These are phyloP conservation scores for Platycercus adscitus DNA, from an alignment of 2,113 vertebrate genomes.

Conservation along the genomic window DNA sequence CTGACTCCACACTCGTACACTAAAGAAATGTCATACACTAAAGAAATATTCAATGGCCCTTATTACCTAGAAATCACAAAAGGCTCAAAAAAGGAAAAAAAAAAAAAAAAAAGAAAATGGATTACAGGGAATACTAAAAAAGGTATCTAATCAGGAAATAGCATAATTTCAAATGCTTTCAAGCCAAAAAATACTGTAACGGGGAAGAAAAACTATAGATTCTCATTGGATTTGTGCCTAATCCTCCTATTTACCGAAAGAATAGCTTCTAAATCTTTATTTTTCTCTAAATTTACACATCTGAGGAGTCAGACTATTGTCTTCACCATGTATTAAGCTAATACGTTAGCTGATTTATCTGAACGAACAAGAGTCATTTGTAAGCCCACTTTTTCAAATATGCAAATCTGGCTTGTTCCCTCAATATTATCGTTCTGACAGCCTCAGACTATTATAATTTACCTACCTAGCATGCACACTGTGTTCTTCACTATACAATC, in stretches of 20 bases:
- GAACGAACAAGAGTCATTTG: neutral
- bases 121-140: neutral
- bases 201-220: neutral
- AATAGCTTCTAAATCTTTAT: neutral
- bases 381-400: neutral
- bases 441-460: neutral
- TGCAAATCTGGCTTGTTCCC: neutral
- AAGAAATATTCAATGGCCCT: neutral
- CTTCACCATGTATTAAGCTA: neutral
- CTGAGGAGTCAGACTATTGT: neutral
- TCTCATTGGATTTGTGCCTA: slow-evolving; percentile 12
- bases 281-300: neutral
- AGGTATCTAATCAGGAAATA: neutral
- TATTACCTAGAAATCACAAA: neutral
- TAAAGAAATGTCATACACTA: neutral
- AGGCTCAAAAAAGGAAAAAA: neutral
- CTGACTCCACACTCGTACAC: neutral
- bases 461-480: neutral
- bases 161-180: neutral
- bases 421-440: neutral
- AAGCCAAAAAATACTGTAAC: neutral
- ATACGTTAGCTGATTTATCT: neutral
- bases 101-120: neutral
- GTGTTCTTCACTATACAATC: neutral
- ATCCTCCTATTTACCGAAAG: neutral